These are phyloP conservation scores for Polietes domitor DNA, from an alignment of 2,888 invertebrate genomes.

Conservation along the genomic window DNA sequence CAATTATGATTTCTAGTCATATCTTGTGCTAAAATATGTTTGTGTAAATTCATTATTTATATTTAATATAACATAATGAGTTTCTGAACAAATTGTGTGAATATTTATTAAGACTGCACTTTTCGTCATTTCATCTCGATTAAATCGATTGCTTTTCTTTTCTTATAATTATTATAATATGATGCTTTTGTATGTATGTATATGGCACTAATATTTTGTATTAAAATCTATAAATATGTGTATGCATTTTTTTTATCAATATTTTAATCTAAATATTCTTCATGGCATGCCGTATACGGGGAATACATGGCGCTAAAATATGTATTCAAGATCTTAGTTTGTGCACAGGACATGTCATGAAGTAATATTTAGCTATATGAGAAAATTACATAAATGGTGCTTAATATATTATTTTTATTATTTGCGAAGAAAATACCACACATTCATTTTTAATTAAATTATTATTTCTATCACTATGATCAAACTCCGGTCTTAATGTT, in stretches of 20 bases:
- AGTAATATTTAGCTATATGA: not conserved
- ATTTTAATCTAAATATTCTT: not conserved
- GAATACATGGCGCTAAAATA: conserved; percentile 31
- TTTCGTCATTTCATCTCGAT: not conserved
- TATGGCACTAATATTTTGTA: conserved; percentile 9
- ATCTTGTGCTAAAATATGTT: no score
- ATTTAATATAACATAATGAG: not conserved
- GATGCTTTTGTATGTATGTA: not conserved
- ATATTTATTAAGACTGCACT: not conserved
- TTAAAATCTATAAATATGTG: not conserved
- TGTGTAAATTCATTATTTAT: not conserved
- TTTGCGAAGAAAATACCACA: not conserved
- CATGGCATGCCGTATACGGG: not conserved
- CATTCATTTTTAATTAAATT: not conserved
- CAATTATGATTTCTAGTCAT: no score
- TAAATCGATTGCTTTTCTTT: not conserved
- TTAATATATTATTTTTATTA: not conserved
- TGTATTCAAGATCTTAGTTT: conserved; percentile 23
- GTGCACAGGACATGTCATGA: not conserved
- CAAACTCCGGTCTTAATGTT: conserved; percentile 3
- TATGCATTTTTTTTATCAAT: not conserved
- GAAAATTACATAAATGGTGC: not conserved
- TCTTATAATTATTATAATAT: not conserved
- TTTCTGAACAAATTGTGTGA: not conserved
- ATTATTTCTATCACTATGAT: conserved; percentile 12